Base-by-base conservation (phyloP, 2,113 vertebrate species). In the Callocephalon fimbriatum region DNA sequence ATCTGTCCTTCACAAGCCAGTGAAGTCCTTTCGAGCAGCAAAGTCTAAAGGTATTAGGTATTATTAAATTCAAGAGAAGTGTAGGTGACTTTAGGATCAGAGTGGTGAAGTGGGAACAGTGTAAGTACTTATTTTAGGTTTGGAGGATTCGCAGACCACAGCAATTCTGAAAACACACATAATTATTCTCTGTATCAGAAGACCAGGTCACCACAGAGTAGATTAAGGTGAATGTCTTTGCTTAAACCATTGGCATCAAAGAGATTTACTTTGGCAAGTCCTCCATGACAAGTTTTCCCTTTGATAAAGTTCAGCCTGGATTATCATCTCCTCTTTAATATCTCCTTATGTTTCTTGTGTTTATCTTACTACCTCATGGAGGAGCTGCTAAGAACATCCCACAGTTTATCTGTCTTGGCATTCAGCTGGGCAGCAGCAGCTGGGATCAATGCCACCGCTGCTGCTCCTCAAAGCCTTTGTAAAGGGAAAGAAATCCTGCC, bases 231-330 rank as follows among this genome's bases (percentile, higher is more conserved):
- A 96, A 96, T 81, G 80, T 74, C 91, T 96, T 96, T 79, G 86
- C 93, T 95, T 92, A 84, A 95, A 89, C 88, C 61, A 25, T 93
- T 94, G 92, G 83, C 88, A 95, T 97, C 94, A 96, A 95, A 97
- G 91, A 95, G 29, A 95, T 97, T 97, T 97, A 96, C 93, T 94
- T 97, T 97, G 97, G 97, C 97, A 97, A 95, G 58, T 93, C 47
- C 78, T 89, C 61, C 77, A 85, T 70, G 73, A 94, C 93, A 95
- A 83, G 74, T 93, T 94, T 96, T 95, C 76, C 77, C 48, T 81
- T 65, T 92, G 97, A 97, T 97, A 97, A 97, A 90, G 90, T 97
- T 96, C 86, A 88, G 76, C 44, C 74, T 83, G 81, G 94, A 95
- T 97, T 96, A 97, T 96, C 91, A 97, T 96, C 84, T 95, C 23